Base-by-base conservation (phyloP, 1,140 invertebrate species). In the Pogonus chalceus region DNA sequence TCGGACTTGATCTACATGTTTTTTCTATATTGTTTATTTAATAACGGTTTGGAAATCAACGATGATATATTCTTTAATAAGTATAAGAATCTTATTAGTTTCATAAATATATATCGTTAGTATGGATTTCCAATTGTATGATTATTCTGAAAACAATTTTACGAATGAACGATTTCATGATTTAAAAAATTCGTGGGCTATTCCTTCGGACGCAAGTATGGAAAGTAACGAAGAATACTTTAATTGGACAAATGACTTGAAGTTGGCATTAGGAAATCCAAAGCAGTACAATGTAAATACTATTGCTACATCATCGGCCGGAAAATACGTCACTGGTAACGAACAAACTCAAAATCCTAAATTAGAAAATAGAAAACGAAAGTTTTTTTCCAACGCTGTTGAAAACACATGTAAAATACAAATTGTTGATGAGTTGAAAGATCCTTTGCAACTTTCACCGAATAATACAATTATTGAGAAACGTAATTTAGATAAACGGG, bases 71-170 rank as follows among this genome's bases (percentile, higher is more conserved):
- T 14, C 26, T 7, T 7, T n/a, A 31, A 31, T 4, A 7, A 31
- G 26, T 31, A 31, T 14, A 31, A 7, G 4, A 31, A 14, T 7
- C 14, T 31, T 31, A 18, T 43, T 43, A 18, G 9, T 43, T 43
- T 12, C 4, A 31, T 31, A 7, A 7, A 7, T 14, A 31, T 14
- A 31, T 7, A 31, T 12, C 47, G 49, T 20, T 61, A 63, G 58
- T 64, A 69, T 69, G 68, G 68, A 68, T 59, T 68, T 63, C 58
- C 62, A 66, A 65, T 56, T 69, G 21, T 68, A 66, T 48, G 62
- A 63, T 14, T 62, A 62, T 48, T 57, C 62, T 12, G 59, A 65
- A 46, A 54, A 60, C 35, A 43, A 65, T 48, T 52, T 65, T 51
- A 61, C 58, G 51, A 60, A 65, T 16, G 37, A 43, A 9, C 48